A percentile compares a stretch with the other conserved stretches of the same genome.
Conservation (phyloP, 2,797 vertebrate species). For the Cyprinodon diabolis region DNA sequence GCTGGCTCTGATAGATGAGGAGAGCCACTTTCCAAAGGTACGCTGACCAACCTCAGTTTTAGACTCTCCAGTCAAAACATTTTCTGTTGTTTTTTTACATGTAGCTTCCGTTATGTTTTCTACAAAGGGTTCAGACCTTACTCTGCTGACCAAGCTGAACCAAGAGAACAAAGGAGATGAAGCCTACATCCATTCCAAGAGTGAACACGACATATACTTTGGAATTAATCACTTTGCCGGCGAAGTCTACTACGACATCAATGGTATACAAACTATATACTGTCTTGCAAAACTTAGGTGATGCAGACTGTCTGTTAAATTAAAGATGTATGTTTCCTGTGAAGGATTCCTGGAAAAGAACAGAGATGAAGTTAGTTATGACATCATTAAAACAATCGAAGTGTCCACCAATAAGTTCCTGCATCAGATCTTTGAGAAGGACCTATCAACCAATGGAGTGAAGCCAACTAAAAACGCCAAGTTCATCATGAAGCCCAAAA, state of each 20-base stretch:
- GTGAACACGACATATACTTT: conserved; percentile 83
- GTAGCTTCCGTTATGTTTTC: not conserved
- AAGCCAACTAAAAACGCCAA: conserved; percentile 54
- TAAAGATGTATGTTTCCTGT: not conserved
- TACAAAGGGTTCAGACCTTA: conserved; percentile 88
- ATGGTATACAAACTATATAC: conserved; percentile 75
- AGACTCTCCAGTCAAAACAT: not conserved
- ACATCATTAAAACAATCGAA: conserved; percentile 85
- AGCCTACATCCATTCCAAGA: conserved; percentile 82
- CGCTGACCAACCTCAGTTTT: not conserved
- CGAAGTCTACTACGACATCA: conserved; percentile 85
- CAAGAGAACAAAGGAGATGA: conserved; percentile 77
- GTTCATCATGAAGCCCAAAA: conserved; percentile 72
- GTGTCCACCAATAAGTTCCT: conserved; percentile 89
- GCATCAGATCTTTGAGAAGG: conserved; percentile 82
- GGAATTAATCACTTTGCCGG: conserved; percentile 92
- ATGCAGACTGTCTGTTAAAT: rapidly evolving
- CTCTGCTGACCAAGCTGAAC: conserved; percentile 91
- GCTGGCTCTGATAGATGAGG: conserved; percentile 91
- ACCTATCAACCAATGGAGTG: conserved; percentile 50
- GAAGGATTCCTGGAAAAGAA: conserved; percentile 96
- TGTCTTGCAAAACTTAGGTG: not conserved
- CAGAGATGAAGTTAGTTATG: conserved; percentile 86
- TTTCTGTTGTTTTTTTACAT: not conserved
- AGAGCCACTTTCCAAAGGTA: conserved; percentile 93